A percentile compares a stretch with the other conserved stretches of the same genome.
phyloP scores from a whole-genome alignment of 2,113 vertebrate genomes.

The Saimiri boliviensis region DNA sequence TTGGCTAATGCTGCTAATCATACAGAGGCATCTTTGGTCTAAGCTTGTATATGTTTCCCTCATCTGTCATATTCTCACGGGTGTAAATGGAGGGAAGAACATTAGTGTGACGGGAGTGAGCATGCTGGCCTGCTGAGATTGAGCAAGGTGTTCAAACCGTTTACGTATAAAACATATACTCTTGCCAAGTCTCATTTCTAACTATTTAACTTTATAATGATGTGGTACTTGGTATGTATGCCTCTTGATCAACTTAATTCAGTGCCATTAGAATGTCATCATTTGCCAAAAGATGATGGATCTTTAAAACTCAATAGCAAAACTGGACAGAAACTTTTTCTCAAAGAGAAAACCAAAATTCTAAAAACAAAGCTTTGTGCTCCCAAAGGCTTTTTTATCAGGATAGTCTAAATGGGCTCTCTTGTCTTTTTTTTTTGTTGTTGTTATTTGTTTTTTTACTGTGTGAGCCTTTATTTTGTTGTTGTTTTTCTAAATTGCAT shows the following conservation, averaged over 20 bases:
- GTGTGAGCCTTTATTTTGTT: too few species aligned
- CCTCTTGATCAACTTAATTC: not conserved
- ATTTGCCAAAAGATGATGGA: not conserved
- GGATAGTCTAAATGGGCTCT: not conserved
- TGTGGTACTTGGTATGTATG: not conserved
- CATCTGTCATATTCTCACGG: not conserved
- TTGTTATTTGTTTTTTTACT: too few species aligned
- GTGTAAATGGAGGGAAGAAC: not conserved
- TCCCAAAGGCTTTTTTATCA: not conserved
- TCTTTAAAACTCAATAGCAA: not conserved
- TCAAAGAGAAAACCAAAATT: not conserved
- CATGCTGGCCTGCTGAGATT: not conserved
- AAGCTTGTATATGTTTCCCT: not conserved
- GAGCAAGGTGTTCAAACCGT: not conserved
- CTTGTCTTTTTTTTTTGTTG: not conserved
- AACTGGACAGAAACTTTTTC: not conserved
- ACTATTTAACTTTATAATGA: not conserved
- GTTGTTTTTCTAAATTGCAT: too few species aligned
- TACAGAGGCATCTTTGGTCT: not conserved
- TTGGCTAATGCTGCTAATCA: not conserved
- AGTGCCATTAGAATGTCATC: accelerated
- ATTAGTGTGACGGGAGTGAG: not conserved
- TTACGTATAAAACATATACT: not conserved
- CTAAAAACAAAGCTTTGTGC: not conserved
- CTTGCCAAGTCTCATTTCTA: not conserved